These are phyloP conservation scores for Dioctria rufipes DNA, from an alignment of 2,888 invertebrate species.

Conservation along the genomic window DNA sequence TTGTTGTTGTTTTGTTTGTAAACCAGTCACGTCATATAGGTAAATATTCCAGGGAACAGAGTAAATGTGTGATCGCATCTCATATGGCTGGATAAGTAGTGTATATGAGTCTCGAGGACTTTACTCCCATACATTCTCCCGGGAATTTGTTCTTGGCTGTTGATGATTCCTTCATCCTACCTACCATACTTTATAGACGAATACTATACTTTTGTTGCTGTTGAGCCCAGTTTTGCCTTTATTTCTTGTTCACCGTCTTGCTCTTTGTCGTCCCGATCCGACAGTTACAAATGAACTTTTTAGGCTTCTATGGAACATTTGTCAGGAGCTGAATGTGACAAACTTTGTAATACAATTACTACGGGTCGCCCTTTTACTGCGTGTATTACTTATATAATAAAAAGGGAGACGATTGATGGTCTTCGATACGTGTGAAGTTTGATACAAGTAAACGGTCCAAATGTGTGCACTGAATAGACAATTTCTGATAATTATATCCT, in stretches of 20 bases:
- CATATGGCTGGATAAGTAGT: constrained; percentile 26
- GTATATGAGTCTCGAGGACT: background rate
- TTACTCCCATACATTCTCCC: background rate
- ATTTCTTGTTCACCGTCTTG: constrained; percentile 4
- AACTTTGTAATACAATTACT: constrained; percentile 58
- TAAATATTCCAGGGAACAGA: constrained; percentile 55
- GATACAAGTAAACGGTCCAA: constrained; percentile 33
- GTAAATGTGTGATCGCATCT: constrained; percentile 38
- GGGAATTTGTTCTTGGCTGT: constrained; percentile 12
- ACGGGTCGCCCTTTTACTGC: constrained; percentile 36
- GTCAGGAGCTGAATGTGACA: constrained; percentile 58
- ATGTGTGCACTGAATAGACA: constrained; percentile 44
- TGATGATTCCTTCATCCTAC: constrained; percentile 8
- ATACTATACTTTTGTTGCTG: background rate
- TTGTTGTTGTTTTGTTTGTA: constrained; percentile 48
- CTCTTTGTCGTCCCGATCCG: constrained; percentile 39
- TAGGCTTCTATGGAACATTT: constrained; percentile 57
- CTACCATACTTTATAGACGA: background rate
- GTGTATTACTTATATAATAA: constrained; percentile 22
- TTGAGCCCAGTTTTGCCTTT: background rate
- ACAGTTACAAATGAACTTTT: constrained; percentile 59
- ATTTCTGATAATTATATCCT: constrained; percentile 37
- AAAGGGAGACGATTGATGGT: constrained; percentile 56
- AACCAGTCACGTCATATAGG: constrained; percentile 58
- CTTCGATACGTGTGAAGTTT: constrained; percentile 54